Conservation (phyloP, 2,888 invertebrate genomes). For the Nineta flava region DNA sequence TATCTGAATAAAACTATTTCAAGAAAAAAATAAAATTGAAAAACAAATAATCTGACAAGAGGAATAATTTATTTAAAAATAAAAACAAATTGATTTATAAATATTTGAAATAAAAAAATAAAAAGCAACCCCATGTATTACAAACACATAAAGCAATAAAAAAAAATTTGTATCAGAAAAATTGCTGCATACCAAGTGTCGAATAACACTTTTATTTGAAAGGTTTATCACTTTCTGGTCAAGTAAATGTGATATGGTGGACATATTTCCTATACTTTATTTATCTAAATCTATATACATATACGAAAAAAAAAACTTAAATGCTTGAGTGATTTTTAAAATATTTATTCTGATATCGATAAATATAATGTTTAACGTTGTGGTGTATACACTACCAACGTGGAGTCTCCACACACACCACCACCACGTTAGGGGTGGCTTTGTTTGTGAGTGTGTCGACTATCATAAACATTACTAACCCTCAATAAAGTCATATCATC, state of each 20-base stretch:
- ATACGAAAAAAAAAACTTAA: background rate
- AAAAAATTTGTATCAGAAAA: background rate
- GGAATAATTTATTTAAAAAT: too few species aligned
- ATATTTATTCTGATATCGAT: conserved; percentile 5
- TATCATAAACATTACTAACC: background rate
- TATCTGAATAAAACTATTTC: too few species aligned
- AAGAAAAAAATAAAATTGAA: too few species aligned
- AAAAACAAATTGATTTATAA: too few species aligned
- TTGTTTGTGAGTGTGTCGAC: background rate
- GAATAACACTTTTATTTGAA: background rate
- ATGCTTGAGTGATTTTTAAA: background rate
- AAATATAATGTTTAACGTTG: background rate
- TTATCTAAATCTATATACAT: background rate
- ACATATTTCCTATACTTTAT: background rate
- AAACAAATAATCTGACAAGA: too few species aligned
- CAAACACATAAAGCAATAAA: too few species aligned
- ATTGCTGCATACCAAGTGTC: background rate
- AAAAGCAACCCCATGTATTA: too few species aligned
- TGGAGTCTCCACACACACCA: too few species aligned
- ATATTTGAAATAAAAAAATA: too few species aligned
- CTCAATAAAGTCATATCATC: background rate
- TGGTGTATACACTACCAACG: background rate
- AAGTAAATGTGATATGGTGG: background rate
- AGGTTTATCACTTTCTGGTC: conserved; percentile 1
- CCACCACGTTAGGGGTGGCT: too few species aligned